phyloP scores from a whole-genome alignment of 1,140 invertebrate genomes.

The Bombus balteatus region DNA sequence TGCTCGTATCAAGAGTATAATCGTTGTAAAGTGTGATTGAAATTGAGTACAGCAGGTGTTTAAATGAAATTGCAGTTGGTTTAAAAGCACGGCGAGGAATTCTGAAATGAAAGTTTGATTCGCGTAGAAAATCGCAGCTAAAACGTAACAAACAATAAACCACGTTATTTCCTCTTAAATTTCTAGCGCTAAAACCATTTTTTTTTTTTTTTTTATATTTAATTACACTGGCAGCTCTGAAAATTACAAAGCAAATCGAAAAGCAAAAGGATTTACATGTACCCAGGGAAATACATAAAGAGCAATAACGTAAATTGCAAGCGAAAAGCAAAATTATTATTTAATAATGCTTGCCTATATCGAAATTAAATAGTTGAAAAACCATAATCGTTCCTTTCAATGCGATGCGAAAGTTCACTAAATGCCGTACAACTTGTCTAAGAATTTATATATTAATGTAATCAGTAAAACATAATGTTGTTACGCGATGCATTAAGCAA shows the following conservation, averaged over 20 bases:
- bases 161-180: neutral
- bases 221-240: neutral
- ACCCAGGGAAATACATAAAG: too few species aligned
- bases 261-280: neutral
- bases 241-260: neutral
- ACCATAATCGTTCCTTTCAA: neutral
- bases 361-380: too few species aligned
- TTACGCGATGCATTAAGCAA: conserved; percentile 10
- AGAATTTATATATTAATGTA: conserved; percentile 11
- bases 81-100: neutral
- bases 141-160: neutral
- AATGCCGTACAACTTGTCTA: neutral
- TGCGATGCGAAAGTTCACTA: neutral
- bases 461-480: neutral
- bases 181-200: neutral
- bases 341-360: too few species aligned
- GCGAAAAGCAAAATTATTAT: too few species aligned
- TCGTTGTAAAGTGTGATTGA: too few species aligned
- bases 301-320: too few species aligned
- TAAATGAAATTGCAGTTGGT: neutral
- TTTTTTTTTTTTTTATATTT: neutral
- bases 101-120: neutral
- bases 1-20: neutral
- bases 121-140: neutral
- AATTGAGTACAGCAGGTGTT: neutral